Conservation (phyloP, 2,113 vertebrate genomes). For the Circaetus cinerascens region DNA sequence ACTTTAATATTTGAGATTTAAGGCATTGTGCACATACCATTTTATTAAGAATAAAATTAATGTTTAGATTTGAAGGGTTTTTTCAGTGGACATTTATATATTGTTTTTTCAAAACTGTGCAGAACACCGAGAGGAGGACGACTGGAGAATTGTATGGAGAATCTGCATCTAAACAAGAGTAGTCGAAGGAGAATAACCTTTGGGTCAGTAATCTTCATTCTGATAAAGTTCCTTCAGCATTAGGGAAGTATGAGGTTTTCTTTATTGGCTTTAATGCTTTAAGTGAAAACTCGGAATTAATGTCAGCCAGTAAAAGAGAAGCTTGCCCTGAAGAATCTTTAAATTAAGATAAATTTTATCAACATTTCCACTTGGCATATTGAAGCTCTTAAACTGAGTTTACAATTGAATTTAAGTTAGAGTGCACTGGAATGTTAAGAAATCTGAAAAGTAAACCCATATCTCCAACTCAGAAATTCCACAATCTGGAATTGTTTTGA, state of each 20-base stretch:
- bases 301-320: not conserved
- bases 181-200: not conserved
- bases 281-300: not conserved
- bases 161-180: not conserved
- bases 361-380: not conserved
- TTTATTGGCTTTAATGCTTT: not conserved
- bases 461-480: not conserved
- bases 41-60: not conserved
- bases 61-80: not conserved
- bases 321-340: not conserved
- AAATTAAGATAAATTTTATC: not conserved
- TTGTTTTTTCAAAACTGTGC: not conserved
- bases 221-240: not conserved
- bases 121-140: not conserved
- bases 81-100: not conserved
- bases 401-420: not conserved
- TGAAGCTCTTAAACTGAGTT: not conserved
- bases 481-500: not conserved
- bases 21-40: not conserved
- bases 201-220: not conserved
- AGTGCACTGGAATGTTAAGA: not conserved
- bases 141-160: not conserved
- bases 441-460: not conserved
- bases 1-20: not conserved
- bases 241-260: not conserved